A percentile compares a stretch with the other conserved stretches of the same genome.
Conservation (phyloP, 2,797 vertebrate species). For the Babyrousa celebensis region DNA sequence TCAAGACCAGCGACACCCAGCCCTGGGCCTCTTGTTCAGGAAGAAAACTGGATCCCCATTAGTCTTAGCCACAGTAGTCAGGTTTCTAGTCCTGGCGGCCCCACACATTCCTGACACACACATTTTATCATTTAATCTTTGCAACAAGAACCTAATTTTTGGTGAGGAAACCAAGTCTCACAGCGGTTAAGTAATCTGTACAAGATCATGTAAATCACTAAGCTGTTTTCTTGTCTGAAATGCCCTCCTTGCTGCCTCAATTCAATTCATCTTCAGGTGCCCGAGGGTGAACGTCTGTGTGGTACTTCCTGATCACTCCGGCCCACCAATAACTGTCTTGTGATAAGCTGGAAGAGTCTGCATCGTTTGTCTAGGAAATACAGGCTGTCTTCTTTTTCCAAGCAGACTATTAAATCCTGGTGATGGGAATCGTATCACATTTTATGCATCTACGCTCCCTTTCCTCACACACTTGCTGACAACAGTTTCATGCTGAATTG, state of each 20-base stretch:
- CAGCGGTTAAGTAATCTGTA: neutral
- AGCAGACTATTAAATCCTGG: neutral
- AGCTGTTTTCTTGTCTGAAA: neutral
- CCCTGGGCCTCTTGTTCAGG: neutral
- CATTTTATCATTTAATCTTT: neutral
- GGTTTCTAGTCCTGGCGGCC: neutral
- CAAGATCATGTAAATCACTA: neutral
- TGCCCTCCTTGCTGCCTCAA: neutral
- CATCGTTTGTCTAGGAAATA: neutral
- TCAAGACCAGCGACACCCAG: neutral
- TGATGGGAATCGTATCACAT: neutral
- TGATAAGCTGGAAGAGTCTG: neutral
- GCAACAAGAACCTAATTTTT: neutral
- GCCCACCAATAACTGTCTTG: neutral
- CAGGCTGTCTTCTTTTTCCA: neutral
- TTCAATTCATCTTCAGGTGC: neutral
- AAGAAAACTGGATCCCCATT: neutral
- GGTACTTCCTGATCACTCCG: neutral
- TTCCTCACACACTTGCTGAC: neutral
- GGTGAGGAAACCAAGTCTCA: neutral
- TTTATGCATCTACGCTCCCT: neutral
- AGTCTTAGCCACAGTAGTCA: neutral
- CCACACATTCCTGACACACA: neutral
- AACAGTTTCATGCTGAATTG: neutral
- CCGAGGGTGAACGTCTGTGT: neutral